Evolutionary conservation across 2,888 invertebrate genomes (phyloP), one percentile per base, ranked within the genome.

Genomic region (Drosophila ustulata): DNA sequence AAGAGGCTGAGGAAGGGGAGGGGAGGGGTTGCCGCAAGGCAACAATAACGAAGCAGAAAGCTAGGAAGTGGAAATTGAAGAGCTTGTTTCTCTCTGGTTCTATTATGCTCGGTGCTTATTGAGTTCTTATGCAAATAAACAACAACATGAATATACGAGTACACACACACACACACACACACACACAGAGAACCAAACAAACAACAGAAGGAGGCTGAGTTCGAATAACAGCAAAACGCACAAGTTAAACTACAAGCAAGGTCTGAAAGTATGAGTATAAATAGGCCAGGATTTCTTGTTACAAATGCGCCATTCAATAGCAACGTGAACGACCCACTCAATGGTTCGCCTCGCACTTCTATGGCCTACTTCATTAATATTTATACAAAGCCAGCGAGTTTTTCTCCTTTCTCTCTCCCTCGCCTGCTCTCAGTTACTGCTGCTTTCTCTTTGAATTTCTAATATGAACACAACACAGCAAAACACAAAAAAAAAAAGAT

Each of bases 321-420:
- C 51, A 61, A 63, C 57, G 32, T 46, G 64, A 37, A 51, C 58
- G 51, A 71, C 45, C 63, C 57, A 72, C 71, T 78, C 68, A 71
- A 73, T 59, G 59, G 67, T 37, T 67, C 53, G 46, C 72, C 72
- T 67, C 65, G 75, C 75, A 85, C 83, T 88, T 80, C 63, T 82
- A 78, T 74, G 83, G 87, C 83, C 87, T 71, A 86, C 83, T 88
- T 85, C 87, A 85, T 85, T 85, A 85, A 85, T 85, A 85, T 85
- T 85, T 85, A 85, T 85, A 75, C 84, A 89, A 89, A 72, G 66
- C 67, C 30, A 59, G 52, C 45, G 32, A 68, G 32, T 66, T 51
- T 55, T 41, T 18, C 62, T 32, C 25, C 39, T 63, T 32, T 56
- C 43, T 26, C 51, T 45, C 58, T 8, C 51, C 26, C 51, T 18